These are phyloP conservation scores for Phenacoccus solenopsis DNA, from an alignment of 1,140 invertebrate species.

Conservation along the genomic window DNA sequence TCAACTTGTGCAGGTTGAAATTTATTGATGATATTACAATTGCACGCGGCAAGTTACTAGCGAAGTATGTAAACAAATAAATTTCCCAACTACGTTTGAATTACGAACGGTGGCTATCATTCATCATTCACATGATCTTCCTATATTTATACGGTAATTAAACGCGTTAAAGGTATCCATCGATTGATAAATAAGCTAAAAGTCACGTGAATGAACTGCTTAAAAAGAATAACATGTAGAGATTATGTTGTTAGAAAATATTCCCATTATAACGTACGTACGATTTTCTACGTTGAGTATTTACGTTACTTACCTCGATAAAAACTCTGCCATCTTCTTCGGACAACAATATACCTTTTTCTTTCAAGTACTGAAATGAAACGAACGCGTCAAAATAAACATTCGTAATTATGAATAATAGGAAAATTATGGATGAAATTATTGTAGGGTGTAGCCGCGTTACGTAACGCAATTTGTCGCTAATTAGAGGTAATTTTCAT, in stretches of 20 bases:
- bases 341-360: slow-evolving; percentile 3
- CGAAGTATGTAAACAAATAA: no score
- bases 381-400: no score
- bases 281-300: background rate
- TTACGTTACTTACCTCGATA: background rate
- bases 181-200: background rate
- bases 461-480: no score
- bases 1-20: no score
- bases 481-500: no score
- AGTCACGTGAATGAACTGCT: background rate
- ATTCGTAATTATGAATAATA: no score
- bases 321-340: background rate
- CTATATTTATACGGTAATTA: background rate
- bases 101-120: background rate
- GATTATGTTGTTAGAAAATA: background rate
- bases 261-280: background rate
- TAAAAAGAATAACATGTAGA: background rate
- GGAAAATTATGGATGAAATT: no score
- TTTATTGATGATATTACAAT: no score
- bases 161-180: background rate
- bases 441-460: no score
- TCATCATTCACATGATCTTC: background rate
- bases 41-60: no score
- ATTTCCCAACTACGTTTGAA: background rate
- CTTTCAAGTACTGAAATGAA: slow-evolving; percentile 8